A percentile compares a stretch with the other conserved stretches of the same genome.
Conservation (phyloP, 2,113 vertebrate species). For the Amblyornis subalaris region DNA sequence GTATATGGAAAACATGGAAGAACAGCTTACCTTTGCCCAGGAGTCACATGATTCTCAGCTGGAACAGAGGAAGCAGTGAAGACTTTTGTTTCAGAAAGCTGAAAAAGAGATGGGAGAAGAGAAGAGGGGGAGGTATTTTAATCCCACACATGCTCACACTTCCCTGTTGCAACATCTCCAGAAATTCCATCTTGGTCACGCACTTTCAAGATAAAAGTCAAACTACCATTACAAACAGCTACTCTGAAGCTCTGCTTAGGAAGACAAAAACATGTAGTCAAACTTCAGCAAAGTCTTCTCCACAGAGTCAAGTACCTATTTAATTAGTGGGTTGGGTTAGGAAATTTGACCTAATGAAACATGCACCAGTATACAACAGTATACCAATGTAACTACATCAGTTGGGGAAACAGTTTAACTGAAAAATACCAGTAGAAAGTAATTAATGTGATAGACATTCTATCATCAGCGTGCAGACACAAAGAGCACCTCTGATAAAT, state of each 20-base stretch:
- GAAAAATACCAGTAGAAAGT: background rate
- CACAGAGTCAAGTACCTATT: background rate
- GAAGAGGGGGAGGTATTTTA: background rate
- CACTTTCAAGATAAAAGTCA: background rate
- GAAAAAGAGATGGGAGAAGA: background rate
- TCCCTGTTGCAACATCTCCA: background rate
- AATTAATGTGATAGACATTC: background rate
- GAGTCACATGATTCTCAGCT: slow-evolving; percentile 81
- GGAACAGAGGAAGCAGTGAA: slow-evolving; percentile 89
- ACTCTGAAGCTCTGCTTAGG: background rate
- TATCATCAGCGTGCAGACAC: background rate
- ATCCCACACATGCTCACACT: background rate
- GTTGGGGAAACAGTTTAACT: background rate
- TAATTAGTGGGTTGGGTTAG: background rate
- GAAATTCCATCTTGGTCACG: background rate
- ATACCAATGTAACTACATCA: background rate
- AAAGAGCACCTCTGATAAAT: background rate
- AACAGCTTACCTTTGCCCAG: slow-evolving; percentile 80
- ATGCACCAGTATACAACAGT: background rate
- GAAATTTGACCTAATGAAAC: background rate
- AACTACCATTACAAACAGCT: background rate
- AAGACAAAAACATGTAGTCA: background rate
- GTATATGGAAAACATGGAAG: background rate
- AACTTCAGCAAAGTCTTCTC: background rate
- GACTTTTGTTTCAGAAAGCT: slow-evolving; percentile 97